Conservation (phyloP, 2,888 invertebrate genomes). For the Spialia ferax region DNA sequence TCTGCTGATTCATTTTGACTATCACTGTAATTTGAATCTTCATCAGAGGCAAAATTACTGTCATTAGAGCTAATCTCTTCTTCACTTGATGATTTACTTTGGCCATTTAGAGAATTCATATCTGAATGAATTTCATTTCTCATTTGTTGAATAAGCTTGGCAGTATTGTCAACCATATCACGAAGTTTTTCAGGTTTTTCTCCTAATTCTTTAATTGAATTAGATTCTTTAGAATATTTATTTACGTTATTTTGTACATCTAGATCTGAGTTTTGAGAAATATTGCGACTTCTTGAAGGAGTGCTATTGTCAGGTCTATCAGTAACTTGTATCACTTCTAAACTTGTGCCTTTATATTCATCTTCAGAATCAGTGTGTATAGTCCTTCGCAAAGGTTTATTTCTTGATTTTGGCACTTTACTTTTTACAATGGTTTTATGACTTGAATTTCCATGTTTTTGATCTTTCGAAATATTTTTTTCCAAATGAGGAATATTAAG, state of each 20-base stretch:
- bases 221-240: neutral
- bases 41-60: slow-evolving; percentile 61
- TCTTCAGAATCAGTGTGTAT: slow-evolving; percentile 24
- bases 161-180: slow-evolving; percentile 87
- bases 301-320: neutral
- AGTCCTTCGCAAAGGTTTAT: slow-evolving; percentile 20
- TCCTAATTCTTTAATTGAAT: slow-evolving; percentile 43
- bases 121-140: slow-evolving; percentile 88
- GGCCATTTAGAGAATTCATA: slow-evolving; percentile 81
- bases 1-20: slow-evolving; percentile 74
- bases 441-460: neutral
- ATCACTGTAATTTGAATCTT: slow-evolving; percentile 82
- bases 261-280: slow-evolving; percentile 17
- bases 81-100: slow-evolving; percentile 79
- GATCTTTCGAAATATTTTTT: neutral
- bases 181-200: slow-evolving; percentile 73
- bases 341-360: slow-evolving; percentile 18
- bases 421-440: slow-evolving; percentile 10
- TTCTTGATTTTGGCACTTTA: slow-evolving; percentile 23
- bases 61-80: slow-evolving; percentile 68
- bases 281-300: slow-evolving; percentile 1
- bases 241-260: neutral
- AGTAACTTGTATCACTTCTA: neutral
- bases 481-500: slow-evolving; percentile 15
- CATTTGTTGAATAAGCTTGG: slow-evolving; percentile 88